A percentile compares a stretch with the other conserved stretches of the same genome.
phyloP scores from a whole-genome alignment of 2,888 invertebrate genomes.

The Drosophila sordidula region DNA sequence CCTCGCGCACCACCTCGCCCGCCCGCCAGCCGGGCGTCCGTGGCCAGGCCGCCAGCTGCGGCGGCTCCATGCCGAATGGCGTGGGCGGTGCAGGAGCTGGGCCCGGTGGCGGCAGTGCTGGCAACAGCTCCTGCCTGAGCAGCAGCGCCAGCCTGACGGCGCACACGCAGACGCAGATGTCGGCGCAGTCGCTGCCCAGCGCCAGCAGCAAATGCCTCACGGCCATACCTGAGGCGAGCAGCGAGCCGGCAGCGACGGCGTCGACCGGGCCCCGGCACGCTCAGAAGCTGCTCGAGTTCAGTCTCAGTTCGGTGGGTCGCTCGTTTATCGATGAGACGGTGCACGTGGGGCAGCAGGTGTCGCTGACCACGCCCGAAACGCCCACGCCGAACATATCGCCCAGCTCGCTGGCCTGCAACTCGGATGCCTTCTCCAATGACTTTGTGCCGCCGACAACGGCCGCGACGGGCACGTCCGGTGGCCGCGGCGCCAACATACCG shows the following conservation, averaged over 20 bases:
- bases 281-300: slow-evolving; percentile 82
- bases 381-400: slow-evolving; percentile 88
- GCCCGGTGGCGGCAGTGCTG: slow-evolving; percentile 15
- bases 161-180: slow-evolving; percentile 49
- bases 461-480: slow-evolving; percentile 7
- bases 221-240: slow-evolving; percentile 83
- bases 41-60: slow-evolving; percentile 37
- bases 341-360: slow-evolving; percentile 64
- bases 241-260: slow-evolving; percentile 41
- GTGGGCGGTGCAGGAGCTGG: slow-evolving; percentile 27
- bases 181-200: slow-evolving; percentile 68
- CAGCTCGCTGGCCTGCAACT: slow-evolving; percentile 84
- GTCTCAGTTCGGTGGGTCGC: slow-evolving; percentile 84
- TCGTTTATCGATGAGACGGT: slow-evolving; percentile 84
- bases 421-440: slow-evolving; percentile 88
- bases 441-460: slow-evolving; percentile 84
- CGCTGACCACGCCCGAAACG: slow-evolving; percentile 88
- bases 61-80: slow-evolving; percentile 57
- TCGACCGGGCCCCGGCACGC: slow-evolving; percentile 37
- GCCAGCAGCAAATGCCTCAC: slow-evolving; percentile 82
- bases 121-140: slow-evolving; percentile 75
- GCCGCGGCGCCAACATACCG: slow-evolving; percentile 65
- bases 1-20: slow-evolving; percentile 77
- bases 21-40: slow-evolving; percentile 53
- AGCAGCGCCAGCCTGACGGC: slow-evolving; percentile 81